Evolutionary conservation across 2,888 invertebrate species (phyloP).

Genomic region (Salpingus planirostris): DNA sequence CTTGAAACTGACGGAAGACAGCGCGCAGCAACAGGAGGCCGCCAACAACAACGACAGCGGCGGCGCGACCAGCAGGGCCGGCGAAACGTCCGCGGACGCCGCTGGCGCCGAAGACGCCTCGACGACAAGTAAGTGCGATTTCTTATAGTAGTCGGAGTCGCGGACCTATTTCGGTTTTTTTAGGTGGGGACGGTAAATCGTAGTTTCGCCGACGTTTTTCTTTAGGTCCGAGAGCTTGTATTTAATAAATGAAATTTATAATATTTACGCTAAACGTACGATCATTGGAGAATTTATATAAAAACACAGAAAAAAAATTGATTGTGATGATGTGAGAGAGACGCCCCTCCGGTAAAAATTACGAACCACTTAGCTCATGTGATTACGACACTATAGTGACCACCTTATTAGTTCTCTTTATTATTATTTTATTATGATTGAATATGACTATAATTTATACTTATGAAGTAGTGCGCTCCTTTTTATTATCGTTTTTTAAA

Average conservation of each 20-base stretch:
- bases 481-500: too few relatives aligned
- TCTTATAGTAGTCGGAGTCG: background rate
- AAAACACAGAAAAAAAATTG: too few relatives aligned
- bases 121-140: constrained; percentile 38
- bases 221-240: too few relatives aligned
- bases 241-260: too few relatives aligned
- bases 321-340: constrained; percentile 14
- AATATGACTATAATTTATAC: too few relatives aligned
- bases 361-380: constrained; percentile 25
- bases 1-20: constrained; percentile 54
- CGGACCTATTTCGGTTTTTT: constrained; percentile 8
- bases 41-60: constrained; percentile 27
- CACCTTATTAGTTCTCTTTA: constrained; percentile 21
- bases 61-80: constrained; percentile 7
- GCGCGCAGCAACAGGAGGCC: constrained; percentile 23
- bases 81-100: constrained; percentile 6
- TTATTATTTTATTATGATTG: too few relatives aligned
- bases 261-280: too few relatives aligned
- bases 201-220: constrained; percentile 15
- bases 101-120: constrained; percentile 19
- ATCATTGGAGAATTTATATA: too few relatives aligned
- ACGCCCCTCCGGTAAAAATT: constrained; percentile 10
- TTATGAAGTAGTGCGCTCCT: too few relatives aligned
- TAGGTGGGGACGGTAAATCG: constrained; percentile 29
- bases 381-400: constrained; percentile 26